Base-by-base conservation (phyloP, 2,888 invertebrate genomes). In the Ophioninae sp. region DNA sequence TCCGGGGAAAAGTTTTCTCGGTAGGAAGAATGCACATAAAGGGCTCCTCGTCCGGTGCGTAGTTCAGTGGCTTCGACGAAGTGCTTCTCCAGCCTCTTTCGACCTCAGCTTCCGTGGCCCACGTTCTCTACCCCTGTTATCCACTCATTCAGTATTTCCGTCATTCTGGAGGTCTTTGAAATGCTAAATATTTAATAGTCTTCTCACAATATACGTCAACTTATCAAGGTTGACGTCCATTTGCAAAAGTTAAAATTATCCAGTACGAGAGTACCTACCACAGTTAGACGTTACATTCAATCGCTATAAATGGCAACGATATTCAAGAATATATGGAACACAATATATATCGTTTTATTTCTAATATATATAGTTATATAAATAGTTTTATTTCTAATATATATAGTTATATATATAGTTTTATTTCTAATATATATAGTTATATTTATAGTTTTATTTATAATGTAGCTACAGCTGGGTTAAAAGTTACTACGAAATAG, bases 201-300 rank as follows among this genome's bases (percentile, higher is more conserved):
- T 63, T 23, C 73, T 44, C 22, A 65, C 77, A 65, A 80, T 80
- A 73, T 73, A 64, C 63, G 73, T 73, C 75, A 65, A 61, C 59
- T 39, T 23, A 61, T 56, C n/a, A 20, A 51, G 30, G 59, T 65
- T 59, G 67, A 72, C 39, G 64, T 17, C 56, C 51, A 20, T 51
- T 39, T 39, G 37, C 59, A 22, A 30, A 59, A 59, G 39, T 77
- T 73, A 63, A 67, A 83, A 73, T 74, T 67, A 74, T 64, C 37
- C 22, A 23, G n/a, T 56, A 68, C 65, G 74, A 73, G 73, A 56
- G 8, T 10, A 41, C 44, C 82, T 10, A 41, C 44, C 82, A 85
- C 81, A 83, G 86, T 51, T 13, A 51, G 17, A 17, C 13, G 86
- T 88, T 88, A 87, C 76, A 88, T 88, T 87, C 75, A 85, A 74